These are phyloP conservation scores for Cyanoliseus patagonus DNA, from an alignment of 2,113 vertebrate species.

Conservation along the genomic window DNA sequence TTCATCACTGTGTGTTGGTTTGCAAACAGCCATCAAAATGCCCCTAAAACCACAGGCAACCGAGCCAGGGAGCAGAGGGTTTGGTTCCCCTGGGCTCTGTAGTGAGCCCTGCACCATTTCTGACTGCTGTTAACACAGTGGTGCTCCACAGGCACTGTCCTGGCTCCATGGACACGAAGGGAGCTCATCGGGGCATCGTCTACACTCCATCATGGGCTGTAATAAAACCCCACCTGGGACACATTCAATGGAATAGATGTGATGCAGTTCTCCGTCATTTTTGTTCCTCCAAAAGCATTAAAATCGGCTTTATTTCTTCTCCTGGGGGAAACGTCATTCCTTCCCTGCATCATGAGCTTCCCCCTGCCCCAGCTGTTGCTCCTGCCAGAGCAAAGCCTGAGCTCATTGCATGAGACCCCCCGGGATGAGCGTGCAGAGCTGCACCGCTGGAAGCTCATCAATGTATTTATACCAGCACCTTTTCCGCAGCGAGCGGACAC, in stretches of 20 bases:
- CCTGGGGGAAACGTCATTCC: background rate
- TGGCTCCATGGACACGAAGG: accelerated
- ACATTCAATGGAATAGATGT: background rate
- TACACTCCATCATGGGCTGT: accelerated
- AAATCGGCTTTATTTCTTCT: background rate
- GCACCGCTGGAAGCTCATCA: background rate
- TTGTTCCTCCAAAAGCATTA: background rate
- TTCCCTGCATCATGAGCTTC: background rate
- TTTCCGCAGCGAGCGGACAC: background rate
- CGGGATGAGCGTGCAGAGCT: accelerated
- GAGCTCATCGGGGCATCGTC: background rate
- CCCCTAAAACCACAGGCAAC: background rate
- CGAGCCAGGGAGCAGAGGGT: too few species aligned
- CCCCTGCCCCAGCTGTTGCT: background rate
- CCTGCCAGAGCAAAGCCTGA: background rate
- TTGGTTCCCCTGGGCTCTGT: accelerated
- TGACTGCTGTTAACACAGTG: accelerated
- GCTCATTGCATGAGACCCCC: background rate
- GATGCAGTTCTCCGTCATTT: background rate
- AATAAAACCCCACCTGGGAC: background rate
- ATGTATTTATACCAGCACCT: accelerated
- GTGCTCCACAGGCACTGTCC: background rate
- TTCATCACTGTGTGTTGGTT: background rate
- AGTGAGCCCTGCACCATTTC: accelerated
- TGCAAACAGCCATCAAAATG: background rate